Percentiles rank a stretch among this genome's conserved stretches.
phyloP scores from a whole-genome alignment of 2,888 invertebrate genomes.

The Mythimna lalbum region DNA sequence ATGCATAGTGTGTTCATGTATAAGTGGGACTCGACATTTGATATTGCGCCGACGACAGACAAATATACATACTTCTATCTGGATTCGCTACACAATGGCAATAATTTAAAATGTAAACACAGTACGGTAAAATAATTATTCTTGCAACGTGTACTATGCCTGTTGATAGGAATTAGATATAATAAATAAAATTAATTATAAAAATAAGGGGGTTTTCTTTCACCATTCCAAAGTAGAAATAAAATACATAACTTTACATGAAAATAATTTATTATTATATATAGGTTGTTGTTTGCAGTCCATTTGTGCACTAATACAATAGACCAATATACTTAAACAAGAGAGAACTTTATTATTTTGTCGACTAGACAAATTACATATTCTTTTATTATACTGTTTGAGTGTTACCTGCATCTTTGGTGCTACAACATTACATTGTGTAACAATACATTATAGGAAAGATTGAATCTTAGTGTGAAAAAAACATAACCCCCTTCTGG shows the following conservation, averaged over 20 bases:
- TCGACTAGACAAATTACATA: slow-evolving; percentile 16
- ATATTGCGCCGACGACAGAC: slow-evolving; percentile 65
- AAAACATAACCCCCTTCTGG: background rate
- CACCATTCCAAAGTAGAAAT: slow-evolving; percentile 47
- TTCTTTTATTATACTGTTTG: slow-evolving; percentile 20
- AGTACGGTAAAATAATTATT: slow-evolving; percentile 84
- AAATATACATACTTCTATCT: slow-evolving; percentile 50
- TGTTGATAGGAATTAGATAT: slow-evolving; percentile 89
- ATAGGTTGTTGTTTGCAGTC: slow-evolving; percentile 34
- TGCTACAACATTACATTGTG: slow-evolving; percentile 11
- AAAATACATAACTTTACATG: slow-evolving; percentile 46
- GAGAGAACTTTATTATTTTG: slow-evolving; percentile 1
- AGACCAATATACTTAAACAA: slow-evolving; percentile 12
- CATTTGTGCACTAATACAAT: slow-evolving; percentile 29
- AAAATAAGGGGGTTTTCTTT: slow-evolving; percentile 72
- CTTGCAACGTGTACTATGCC: slow-evolving; percentile 89
- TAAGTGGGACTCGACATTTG: slow-evolving; percentile 65
- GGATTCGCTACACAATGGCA: slow-evolving; percentile 67
- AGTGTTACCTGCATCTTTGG: slow-evolving; percentile 48
- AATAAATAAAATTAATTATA: slow-evolving; percentile 90
- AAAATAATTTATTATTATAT: slow-evolving; percentile 63
- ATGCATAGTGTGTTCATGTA: slow-evolving; percentile 71
- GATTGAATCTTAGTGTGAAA: background rate
- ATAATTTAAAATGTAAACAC: slow-evolving; percentile 75
- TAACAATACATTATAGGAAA: slow-evolving; percentile 1